Percentiles rank a stretch among this genome's conserved stretches.
phyloP scores from a whole-genome alignment of 2,113 vertebrate species.

The Platichthys stellatus region DNA sequence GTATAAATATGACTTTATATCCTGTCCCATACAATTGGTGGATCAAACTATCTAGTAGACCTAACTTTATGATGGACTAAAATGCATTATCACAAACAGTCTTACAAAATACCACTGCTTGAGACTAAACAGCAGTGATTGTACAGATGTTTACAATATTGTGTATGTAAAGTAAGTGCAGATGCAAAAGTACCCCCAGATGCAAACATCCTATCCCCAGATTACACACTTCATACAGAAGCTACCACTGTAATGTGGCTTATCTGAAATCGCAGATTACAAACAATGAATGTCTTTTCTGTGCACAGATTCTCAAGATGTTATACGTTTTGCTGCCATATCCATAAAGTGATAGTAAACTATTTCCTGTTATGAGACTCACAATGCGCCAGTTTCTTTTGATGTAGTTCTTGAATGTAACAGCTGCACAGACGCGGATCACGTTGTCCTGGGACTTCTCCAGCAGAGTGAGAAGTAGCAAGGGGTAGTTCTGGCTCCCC shows the following conservation, averaged over 20 bases:
- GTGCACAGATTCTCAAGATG: no score
- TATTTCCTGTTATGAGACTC: conserved; percentile 68
- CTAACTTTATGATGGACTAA: no score
- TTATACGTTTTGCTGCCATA: no score
- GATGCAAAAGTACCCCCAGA: background rate
- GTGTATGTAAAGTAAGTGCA: no score
- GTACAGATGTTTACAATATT: background rate
- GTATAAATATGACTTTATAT: background rate
- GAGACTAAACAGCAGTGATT: no score
- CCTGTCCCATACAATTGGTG: background rate
- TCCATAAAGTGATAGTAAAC: no score
- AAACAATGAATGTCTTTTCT: no score
- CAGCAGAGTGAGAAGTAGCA: conserved; percentile 91
- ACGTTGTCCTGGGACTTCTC: conserved; percentile 97
- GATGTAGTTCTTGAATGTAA: conserved; percentile 99
- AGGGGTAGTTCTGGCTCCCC: conserved; percentile 94
- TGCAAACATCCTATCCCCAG: background rate
- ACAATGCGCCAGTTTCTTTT: conserved; percentile 99
- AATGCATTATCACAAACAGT: background rate
- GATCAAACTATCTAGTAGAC: background rate
- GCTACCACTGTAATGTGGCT: no score
- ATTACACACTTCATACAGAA: no score
- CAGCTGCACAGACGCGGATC: conserved; percentile 96
- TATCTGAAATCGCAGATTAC: no score
- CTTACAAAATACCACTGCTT: no score